Evolutionary conservation across 2,113 vertebrate species (phyloP).

Genomic region (Apodemus sylvaticus): DNA sequence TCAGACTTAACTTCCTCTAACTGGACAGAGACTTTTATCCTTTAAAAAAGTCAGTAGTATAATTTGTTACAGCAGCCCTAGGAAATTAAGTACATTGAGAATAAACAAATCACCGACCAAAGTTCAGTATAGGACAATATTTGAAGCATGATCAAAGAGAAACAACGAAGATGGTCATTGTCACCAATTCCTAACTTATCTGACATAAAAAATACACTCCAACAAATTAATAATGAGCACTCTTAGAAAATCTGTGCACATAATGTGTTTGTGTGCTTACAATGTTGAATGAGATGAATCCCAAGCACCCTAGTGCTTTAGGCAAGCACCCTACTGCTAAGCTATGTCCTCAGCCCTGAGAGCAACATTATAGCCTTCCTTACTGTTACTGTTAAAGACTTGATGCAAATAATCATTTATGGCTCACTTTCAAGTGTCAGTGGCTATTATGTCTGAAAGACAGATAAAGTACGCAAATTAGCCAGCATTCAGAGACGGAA

Average conservation of each 20-base stretch:
- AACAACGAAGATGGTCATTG: not conserved
- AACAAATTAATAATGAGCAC: not conserved
- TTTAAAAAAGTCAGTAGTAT: not conserved
- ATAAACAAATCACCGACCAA: constrained; percentile 15
- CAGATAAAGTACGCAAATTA: not conserved
- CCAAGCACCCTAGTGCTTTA: not conserved
- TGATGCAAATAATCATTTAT: not conserved
- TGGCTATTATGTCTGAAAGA: constrained; percentile 9
- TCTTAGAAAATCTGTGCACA: not conserved
- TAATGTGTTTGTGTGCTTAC: not conserved
- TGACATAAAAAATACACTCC: not conserved
- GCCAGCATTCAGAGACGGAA: constrained; percentile 24
- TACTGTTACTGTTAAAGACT: not conserved
- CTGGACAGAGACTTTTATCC: not conserved
- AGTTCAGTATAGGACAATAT: not conserved
- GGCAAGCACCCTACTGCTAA: not conserved
- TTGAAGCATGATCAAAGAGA: not conserved
- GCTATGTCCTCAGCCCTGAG: not conserved
- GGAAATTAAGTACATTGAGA: not conserved
- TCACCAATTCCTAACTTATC: not conserved
- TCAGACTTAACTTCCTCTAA: not conserved
- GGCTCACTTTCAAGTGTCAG: constrained; percentile 2
- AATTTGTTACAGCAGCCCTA: not conserved
- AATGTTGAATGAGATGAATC: not conserved
- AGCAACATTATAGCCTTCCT: not conserved